Conservation (phyloP, 2,797 vertebrate species). For the Anomalospiza imberbis region DNA sequence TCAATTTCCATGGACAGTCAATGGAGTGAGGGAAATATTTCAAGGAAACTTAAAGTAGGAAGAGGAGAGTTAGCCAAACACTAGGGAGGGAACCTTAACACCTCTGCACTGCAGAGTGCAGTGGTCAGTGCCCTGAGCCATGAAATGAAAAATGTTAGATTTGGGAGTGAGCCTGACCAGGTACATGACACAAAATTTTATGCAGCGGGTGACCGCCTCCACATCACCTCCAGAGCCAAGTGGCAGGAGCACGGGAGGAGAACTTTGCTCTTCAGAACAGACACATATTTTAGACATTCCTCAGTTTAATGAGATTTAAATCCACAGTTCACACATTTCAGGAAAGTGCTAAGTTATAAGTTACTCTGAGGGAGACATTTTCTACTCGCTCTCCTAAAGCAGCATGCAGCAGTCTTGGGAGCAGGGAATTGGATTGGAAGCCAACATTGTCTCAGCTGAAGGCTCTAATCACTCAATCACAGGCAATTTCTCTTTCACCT, state of each 20-base stretch:
- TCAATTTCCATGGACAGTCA: not conserved
- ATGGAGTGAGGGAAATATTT: not conserved
- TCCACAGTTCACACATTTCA: not conserved
- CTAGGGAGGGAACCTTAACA: not conserved
- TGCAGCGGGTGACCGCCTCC: not conserved
- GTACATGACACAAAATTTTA: not conserved
- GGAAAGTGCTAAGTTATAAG: not conserved
- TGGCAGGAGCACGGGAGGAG: not conserved
- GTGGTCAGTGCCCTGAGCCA: not conserved
- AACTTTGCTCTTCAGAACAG: not conserved
- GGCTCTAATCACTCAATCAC: not conserved
- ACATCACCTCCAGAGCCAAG: not conserved
- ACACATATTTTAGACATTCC: not conserved
- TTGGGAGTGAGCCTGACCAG: not conserved
- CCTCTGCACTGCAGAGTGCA: not conserved
- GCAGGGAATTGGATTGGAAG: not conserved
- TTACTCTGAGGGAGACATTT: not conserved
- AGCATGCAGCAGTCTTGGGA: not conserved
- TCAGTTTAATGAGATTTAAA: not conserved
- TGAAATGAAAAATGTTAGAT: not conserved
- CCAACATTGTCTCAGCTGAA: not conserved
- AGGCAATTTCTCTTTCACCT: slow-evolving; percentile 7
- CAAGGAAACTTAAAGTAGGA: not conserved
- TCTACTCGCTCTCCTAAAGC: not conserved
- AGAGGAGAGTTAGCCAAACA: not conserved